Evolutionary conservation across 2,113 vertebrate genomes (phyloP).

Genomic region (Tor tambroides): DNA sequence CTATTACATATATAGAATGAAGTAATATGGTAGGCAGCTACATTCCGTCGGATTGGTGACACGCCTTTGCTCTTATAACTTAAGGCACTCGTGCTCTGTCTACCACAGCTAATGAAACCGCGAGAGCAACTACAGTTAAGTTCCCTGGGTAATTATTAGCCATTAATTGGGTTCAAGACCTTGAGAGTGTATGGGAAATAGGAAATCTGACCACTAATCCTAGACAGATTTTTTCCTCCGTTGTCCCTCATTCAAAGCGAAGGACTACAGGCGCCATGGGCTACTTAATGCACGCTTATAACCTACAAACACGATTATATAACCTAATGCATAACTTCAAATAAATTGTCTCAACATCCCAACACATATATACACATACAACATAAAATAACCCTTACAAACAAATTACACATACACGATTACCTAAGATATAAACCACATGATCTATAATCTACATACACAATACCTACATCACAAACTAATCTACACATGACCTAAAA

Average conservation of each 20-base stretch:
- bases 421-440: not conserved
- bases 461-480: not conserved
- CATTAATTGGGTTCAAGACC: constrained; percentile 94
- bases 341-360: not conserved
- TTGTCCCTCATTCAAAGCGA: constrained; percentile 51
- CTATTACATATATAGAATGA: not conserved
- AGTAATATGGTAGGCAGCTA: not conserved
- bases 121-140: constrained; percentile 67
- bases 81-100: constrained; percentile 29
- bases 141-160: constrained; percentile 86
- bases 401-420: not conserved
- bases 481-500: not conserved
- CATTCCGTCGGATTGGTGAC: not conserved
- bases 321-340: not conserved
- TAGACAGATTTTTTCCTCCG: constrained; percentile 66
- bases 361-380: not conserved
- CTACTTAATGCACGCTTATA: constrained; percentile 41
- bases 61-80: not conserved
- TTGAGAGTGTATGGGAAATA: constrained; percentile 82
- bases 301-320: not conserved
- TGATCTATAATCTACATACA: not conserved
- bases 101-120: constrained; percentile 61
- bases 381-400: not conserved
- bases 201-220: constrained; percentile 81
- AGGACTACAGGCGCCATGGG: constrained; percentile 59